These are phyloP conservation scores for Scolopax bukidnonensis DNA, from an alignment of 2,797 vertebrate genomes.

Conservation along the genomic window DNA sequence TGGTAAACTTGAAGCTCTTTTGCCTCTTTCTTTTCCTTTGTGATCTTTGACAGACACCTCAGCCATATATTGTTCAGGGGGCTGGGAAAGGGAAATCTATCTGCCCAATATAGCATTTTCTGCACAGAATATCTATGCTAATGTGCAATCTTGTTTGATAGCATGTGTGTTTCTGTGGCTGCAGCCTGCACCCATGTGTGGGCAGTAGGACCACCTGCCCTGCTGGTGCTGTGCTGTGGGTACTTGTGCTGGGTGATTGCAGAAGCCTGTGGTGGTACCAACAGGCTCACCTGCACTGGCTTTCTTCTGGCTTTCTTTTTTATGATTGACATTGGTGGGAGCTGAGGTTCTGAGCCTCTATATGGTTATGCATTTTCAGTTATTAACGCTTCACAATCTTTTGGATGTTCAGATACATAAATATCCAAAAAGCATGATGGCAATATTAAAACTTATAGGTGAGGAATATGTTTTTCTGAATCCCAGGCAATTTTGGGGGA, in stretches of 20 bases:
- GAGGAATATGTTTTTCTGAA: background rate
- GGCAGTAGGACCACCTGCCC: background rate
- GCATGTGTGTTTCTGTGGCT: background rate
- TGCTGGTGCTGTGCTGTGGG: background rate
- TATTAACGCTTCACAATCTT: background rate
- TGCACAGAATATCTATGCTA: background rate
- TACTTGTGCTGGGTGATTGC: rapidly evolving
- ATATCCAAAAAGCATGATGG: background rate
- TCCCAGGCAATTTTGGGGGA: background rate
- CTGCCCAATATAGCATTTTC: background rate
- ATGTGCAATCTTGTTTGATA: background rate
- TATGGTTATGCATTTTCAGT: background rate
- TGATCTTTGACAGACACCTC: background rate
- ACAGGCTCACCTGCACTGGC: rapidly evolving
- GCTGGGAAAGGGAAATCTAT: background rate
- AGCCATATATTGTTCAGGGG: background rate
- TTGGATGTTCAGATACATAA: background rate
- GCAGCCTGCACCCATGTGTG: background rate
- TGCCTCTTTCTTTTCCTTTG: background rate
- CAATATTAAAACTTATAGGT: background rate
- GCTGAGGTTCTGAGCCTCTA: background rate
- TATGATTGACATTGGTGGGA: background rate
- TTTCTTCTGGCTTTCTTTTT: background rate
- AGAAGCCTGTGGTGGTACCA: rapidly evolving
- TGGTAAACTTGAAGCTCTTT: background rate